These are phyloP conservation scores for Nomada lathburiana DNA, from an alignment of 2,888 invertebrate genomes.

Conservation along the genomic window DNA sequence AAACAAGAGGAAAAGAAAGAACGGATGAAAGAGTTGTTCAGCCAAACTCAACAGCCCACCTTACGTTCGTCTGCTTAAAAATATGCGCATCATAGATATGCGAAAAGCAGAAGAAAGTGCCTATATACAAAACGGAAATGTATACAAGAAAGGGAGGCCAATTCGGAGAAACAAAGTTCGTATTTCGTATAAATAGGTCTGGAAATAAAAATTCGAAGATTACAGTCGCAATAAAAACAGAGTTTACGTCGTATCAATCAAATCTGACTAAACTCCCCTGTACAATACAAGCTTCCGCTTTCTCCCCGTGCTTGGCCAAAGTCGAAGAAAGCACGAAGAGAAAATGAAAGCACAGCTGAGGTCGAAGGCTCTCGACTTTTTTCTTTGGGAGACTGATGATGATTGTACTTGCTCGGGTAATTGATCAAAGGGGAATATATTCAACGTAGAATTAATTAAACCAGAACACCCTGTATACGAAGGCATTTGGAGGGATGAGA, in stretches of 20 bases:
- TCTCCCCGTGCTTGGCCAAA: not conserved
- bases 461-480: not conserved
- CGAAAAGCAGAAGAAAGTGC: not conserved
- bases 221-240: too few species aligned
- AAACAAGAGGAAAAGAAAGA: constrained; percentile 5
- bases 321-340: not conserved
- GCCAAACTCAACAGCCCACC: not conserved
- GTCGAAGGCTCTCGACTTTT: too few species aligned
- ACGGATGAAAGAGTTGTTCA: not conserved
- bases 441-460: not conserved
- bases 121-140: too few species aligned
- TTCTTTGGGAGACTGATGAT: too few species aligned
- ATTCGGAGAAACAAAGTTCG: too few species aligned
- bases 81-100: not conserved
- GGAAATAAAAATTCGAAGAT: too few species aligned
- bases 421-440: not conserved
- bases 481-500: not conserved
- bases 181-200: too few species aligned
- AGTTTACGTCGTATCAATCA: too few species aligned
- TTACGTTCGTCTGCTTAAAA: not conserved
- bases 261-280: too few species aligned
- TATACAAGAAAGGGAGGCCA: too few species aligned
- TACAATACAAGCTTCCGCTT: not conserved
- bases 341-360: not conserved
- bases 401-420: too few species aligned